Percentiles rank a stretch among this genome's conserved stretches.
Evolutionary conservation across 2,797 vertebrate genomes (phyloP).

Genomic region (Cossypha polioptera): DNA sequence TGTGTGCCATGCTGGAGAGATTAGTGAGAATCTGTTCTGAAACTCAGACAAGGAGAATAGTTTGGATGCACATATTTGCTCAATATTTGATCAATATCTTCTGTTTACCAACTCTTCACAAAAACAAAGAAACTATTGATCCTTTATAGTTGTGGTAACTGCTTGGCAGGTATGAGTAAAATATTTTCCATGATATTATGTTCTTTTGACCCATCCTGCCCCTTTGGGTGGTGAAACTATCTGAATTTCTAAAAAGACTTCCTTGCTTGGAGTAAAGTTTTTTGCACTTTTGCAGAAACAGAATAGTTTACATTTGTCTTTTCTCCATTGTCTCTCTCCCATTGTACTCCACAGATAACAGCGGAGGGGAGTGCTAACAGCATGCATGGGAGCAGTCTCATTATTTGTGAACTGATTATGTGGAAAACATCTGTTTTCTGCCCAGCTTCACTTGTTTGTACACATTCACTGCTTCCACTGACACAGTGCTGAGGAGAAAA

Average conservation of each 20-base stretch:
- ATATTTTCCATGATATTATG: neutral
- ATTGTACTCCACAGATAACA: neutral
- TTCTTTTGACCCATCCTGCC: neutral
- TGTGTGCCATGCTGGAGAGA: neutral
- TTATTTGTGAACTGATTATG: slow-evolving; percentile 29
- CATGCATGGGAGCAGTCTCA: neutral
- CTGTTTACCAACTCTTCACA: neutral
- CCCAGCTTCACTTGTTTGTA: slow-evolving; percentile 38
- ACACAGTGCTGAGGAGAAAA: neutral
- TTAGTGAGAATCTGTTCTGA: neutral
- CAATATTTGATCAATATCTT: neutral
- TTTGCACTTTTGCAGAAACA: neutral
- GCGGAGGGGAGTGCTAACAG: neutral
- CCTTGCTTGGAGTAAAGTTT: neutral
- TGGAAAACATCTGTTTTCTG: slow-evolving; percentile 40
- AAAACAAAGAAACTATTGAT: neutral
- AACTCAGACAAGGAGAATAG: neutral
- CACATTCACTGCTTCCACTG: neutral
- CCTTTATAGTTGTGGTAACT: neutral
- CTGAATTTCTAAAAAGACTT: neutral
- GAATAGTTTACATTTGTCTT: neutral
- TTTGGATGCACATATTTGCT: neutral
- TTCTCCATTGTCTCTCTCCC: neutral
- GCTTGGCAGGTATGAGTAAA: neutral
- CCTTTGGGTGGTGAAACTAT: neutral